Evolutionary conservation across 2,888 invertebrate species (phyloP), one percentile per base, ranked within the genome.

Genomic region (Caradrina kadenii): DNA sequence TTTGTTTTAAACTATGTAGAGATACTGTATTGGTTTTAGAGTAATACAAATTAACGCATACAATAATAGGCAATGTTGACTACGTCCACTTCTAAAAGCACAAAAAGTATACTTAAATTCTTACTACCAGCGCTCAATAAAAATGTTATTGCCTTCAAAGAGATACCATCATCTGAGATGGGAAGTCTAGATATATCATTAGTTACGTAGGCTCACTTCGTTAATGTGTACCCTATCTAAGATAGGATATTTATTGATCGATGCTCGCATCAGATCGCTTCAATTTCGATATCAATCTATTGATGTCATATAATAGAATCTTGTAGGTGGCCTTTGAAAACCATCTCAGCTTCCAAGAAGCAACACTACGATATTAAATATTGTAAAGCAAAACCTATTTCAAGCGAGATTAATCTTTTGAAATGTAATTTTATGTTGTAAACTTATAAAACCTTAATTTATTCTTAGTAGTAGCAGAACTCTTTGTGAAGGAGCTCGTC

Each of bases 261-360:
- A 73, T 68, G 62, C 73, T 42, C 26, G 63, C 45, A 50, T 61
- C 61, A n/a, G 53, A 67, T 73, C 21, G 55, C 58, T 77, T 71
- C 65, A 69, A 61, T 69, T 62, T 71, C 50, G 78, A 80, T 80
- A 79, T 71, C 71, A 49, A 80, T 80, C 75, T 78, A 53, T 72
- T 65, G 69, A 58, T 71, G 71, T 77, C 71, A 67, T 54, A 59
- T 64, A 69, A 73, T 71, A 80, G 66, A 67, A 74, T 74, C 52
- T 62, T 76, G 72, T 63, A 54, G 79, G 52, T 56, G 67, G 59
- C 45, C 60, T 45, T 62, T 59, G 63, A 63, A 52, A 67, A 26
- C 26, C 26, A 26, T 26, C 26, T 26, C 48, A 55, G 54, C 19
- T 42, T 62, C 56, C 19, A 54, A 13, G 62, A 71, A 48, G 45